Percentiles rank a stretch among this genome's conserved stretches.
Evolutionary conservation across 2,888 invertebrate species (phyloP).

Genomic region (Petrolisthes cinctipes): DNA sequence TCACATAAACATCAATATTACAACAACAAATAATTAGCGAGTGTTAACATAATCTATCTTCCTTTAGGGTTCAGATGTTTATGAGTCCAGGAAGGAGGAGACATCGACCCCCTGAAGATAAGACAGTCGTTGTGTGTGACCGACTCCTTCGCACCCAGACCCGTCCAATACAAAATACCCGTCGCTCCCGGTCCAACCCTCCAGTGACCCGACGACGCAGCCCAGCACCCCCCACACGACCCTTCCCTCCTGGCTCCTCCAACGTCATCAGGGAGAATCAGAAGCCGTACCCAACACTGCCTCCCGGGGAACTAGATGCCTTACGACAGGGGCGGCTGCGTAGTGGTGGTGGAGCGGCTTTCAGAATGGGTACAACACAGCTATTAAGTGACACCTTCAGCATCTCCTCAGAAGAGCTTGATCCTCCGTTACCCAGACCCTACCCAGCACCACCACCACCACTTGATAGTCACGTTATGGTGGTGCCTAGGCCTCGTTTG

Average conservation of each 20-base stretch:
- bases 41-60: not conserved
- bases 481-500: slow-evolving; percentile 41
- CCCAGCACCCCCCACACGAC: slow-evolving; percentile 37
- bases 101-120: not conserved
- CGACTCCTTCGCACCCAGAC: slow-evolving; percentile 36
- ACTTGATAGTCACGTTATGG: slow-evolving; percentile 43
- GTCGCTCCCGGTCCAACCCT: not conserved
- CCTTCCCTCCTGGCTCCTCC: slow-evolving; percentile 40
- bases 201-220: slow-evolving; percentile 2
- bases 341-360: not conserved
- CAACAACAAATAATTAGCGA: too few relatives aligned
- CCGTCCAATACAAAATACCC: not conserved
- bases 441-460: not conserved
- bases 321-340: not conserved
- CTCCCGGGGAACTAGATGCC: slow-evolving; percentile 34
- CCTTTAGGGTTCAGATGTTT: slow-evolving; percentile 30
- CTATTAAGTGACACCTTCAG: slow-evolving; percentile 34
- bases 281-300: slow-evolving; percentile 52
- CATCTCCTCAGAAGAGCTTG: not conserved
- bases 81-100: slow-evolving; percentile 33
- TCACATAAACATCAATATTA: too few relatives aligned
- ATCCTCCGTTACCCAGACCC: not conserved
- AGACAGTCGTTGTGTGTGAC: slow-evolving; percentile 10
- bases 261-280: slow-evolving; percentile 51
- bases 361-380: slow-evolving; percentile 27